Base-by-base conservation (phyloP, 2,888 invertebrate species). In the Trimorus sp. region DNA sequence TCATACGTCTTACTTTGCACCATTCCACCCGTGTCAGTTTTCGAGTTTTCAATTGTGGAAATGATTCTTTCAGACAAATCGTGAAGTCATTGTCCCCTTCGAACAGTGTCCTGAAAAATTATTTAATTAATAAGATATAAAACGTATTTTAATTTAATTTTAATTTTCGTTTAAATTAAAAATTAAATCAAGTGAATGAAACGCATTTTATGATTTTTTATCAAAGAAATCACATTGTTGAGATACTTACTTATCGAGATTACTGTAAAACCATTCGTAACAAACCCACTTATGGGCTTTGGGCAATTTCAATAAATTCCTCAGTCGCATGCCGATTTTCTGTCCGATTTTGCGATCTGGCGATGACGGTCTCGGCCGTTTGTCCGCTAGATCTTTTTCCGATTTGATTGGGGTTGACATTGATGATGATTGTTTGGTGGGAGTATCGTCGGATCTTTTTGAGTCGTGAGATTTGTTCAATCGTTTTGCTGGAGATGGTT, bases 251-350 rank as follows among this genome's bases (percentile, higher is more conserved):
- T 94, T 93, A 90, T 99, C 99, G 87, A 99, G 96, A 89, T 98
- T 99, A 86, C 99, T 99, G 92, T 99, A 99, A 92, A 99, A 99
- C 96, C 98, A 99, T 92, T 99, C 99, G 92, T 98, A 99, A 92
- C 98, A 99, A 8, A 99, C 99, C 98, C 99, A 99, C 92, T 98
- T 98, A 91, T 99, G 98, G 5, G 99, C 99, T 93, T 99, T 99
- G 0, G 99, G 99, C 84, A 99, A 92, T 92, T 99, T 99, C 5
- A 99, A 93, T 40, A 99, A 94, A 93, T 99, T 99, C 84, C 98
- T 93, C 78, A 98, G 92, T 84, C 98, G 93, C 93, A 97, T 94
- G 1, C 98, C 98, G 86, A 98, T 97, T 87, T 96, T 94, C 88
- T 98, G 98, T 0, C 98, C 98, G 85, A 96, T 94, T 90, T 96